Evolutionary conservation across 2,113 vertebrate species (phyloP).

Genomic region (Peucedramus taeniatus): DNA sequence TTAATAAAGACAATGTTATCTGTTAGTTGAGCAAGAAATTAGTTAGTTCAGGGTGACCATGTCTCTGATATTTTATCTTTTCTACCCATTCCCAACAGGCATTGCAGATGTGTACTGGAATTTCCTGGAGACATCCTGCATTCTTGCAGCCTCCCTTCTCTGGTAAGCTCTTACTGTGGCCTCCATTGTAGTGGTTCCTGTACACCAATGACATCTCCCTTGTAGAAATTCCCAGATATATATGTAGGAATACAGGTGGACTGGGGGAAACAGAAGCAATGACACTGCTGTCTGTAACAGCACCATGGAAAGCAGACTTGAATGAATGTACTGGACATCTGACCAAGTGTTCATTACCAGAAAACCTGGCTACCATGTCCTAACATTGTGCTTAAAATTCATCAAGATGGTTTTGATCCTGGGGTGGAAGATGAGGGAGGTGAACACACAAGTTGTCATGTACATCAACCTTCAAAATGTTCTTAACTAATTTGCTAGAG

Average conservation of each 20-base stretch:
- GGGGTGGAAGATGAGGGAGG: neutral
- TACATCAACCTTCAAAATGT: neutral
- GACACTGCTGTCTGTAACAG: neutral
- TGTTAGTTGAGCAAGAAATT: neutral
- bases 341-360: neutral
- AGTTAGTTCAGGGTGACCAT: neutral
- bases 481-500: neutral
- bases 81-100: neutral
- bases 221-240: neutral
- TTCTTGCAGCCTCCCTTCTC: neutral
- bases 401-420: neutral
- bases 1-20: neutral
- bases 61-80: neutral
- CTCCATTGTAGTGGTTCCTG: neutral
- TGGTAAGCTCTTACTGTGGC: neutral
- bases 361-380: neutral
- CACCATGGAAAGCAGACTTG: neutral
- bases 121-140: neutral
- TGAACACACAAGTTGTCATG: accelerated
- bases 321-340: neutral
- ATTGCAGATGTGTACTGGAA: neutral
- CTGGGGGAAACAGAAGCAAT: neutral
- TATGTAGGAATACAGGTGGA: neutral
- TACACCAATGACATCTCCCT: neutral
- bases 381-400: neutral